These are phyloP conservation scores for Canis aureus DNA, from an alignment of 2,113 vertebrate species.

Conservation along the genomic window DNA sequence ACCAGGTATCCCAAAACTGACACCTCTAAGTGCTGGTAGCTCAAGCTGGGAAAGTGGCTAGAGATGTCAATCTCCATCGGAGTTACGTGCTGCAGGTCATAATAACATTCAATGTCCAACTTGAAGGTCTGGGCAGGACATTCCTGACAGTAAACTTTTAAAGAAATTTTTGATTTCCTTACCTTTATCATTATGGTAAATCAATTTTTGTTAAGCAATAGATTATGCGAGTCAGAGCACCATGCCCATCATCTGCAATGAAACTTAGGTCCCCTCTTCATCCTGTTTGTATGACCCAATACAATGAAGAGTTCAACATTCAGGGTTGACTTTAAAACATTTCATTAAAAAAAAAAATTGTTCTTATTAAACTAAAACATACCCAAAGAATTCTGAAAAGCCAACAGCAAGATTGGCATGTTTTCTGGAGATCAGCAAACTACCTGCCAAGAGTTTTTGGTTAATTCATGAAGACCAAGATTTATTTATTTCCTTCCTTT, in stretches of 20 bases:
- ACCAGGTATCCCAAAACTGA: not conserved
- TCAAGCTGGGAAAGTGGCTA: not conserved
- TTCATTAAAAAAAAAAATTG: slow-evolving; percentile 49
- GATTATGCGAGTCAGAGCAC: not conserved
- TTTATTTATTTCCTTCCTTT: not conserved
- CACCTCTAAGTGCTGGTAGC: not conserved
- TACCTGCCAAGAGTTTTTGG: slow-evolving; percentile 23
- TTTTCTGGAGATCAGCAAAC: slow-evolving; percentile 24
- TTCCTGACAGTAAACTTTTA: not conserved
- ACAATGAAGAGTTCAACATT: not conserved
- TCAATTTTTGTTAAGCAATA: slow-evolving; percentile 48
- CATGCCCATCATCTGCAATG: not conserved
- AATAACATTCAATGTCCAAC: not conserved
- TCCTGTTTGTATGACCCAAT: not conserved
- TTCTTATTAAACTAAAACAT: slow-evolving; percentile 48
- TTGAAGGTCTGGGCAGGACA: not conserved
- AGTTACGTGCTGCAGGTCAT: not conserved
- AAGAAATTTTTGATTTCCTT: slow-evolving; percentile 26
- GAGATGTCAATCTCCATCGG: not conserved
- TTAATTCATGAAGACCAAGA: not conserved
- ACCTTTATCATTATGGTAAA: not conserved
- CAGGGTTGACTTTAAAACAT: not conserved
- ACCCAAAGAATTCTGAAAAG: slow-evolving; percentile 57
- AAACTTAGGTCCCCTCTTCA: not conserved
- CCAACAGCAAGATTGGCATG: not conserved